A percentile compares a stretch with the other conserved stretches of the same genome.
Evolutionary conservation across 1,140 invertebrate genomes (phyloP).

Genomic region (Teleopsis dalmanni): DNA sequence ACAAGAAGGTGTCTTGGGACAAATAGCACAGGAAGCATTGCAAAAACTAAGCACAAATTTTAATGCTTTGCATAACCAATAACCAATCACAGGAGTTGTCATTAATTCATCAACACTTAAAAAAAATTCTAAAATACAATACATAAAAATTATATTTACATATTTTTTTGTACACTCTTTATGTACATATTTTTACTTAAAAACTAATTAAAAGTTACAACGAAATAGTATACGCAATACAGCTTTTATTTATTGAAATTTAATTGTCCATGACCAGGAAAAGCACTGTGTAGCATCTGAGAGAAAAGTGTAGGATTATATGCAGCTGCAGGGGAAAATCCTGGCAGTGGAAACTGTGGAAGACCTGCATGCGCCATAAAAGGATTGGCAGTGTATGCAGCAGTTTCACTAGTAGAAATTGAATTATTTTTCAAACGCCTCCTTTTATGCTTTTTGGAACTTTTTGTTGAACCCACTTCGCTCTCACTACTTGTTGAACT

Average conservation of each 20-base stretch:
- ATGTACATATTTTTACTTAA: not conserved
- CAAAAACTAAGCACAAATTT: slow-evolving; percentile 57
- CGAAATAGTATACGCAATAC: not conserved
- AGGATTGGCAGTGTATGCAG: not conserved
- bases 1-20: slow-evolving; percentile 61
- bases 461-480: not conserved
- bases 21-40: slow-evolving; percentile 54
- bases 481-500: not conserved
- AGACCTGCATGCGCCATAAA: not conserved
- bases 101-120: not conserved
- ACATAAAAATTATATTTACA: not conserved
- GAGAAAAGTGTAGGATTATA: slow-evolving; percentile 1
- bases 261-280: not conserved
- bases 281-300: not conserved
- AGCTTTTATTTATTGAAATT: not conserved
- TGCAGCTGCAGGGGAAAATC: not conserved
- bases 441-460: not conserved
- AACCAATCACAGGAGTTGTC: no score
- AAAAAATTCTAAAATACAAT: not conserved
- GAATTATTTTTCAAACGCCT: not conserved
- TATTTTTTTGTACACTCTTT: not conserved
- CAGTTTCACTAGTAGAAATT: not conserved
- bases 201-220: not conserved
- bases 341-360: not conserved
- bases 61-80: no score